phyloP scores from a whole-genome alignment of 2,888 invertebrate species.

The Callosobruchus maculatus region DNA sequence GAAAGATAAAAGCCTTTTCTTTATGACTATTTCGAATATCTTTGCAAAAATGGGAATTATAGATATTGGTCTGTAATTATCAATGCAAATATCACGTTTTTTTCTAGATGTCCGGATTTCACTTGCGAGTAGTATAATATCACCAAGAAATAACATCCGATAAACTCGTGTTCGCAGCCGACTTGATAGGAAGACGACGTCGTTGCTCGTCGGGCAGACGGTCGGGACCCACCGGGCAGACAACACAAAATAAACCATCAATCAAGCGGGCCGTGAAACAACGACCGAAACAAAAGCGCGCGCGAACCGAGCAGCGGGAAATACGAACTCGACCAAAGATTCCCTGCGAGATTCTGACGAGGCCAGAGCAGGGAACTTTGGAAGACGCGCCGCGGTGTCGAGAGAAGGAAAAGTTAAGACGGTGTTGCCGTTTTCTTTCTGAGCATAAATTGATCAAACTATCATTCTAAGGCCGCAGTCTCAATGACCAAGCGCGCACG shows the following conservation, averaged over 20 bases:
- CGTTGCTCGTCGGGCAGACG: constrained; percentile 5
- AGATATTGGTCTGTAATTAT: no score
- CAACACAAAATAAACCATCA: constrained; percentile 51
- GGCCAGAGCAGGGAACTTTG: neutral
- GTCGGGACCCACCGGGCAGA: constrained; percentile 46
- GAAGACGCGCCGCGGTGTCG: neutral
- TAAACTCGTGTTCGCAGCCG: neutral
- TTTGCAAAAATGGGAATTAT: no score
- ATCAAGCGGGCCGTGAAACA: constrained; percentile 36
- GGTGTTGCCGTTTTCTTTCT: constrained; percentile 31
- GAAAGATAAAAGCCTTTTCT: no score
- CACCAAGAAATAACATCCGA: neutral
- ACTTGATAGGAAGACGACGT: neutral
- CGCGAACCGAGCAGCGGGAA: constrained; percentile 46
- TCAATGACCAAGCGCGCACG: no score
- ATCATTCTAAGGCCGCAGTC: no score
- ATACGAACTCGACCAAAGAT: constrained; percentile 42
- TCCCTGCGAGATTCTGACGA: no score
- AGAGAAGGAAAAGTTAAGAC: neutral
- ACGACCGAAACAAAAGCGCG: constrained; percentile 47
- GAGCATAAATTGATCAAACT: no score
- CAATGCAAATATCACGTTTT: no score
- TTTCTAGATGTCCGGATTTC: no score
- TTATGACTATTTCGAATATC: no score
- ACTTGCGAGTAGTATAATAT: neutral